Evolutionary conservation across 37 sponge, comb jelly and placozoan genomes (phyloP), one percentile per base, ranked within the genome.

Genomic region (Tethya wilhelma): DNA sequence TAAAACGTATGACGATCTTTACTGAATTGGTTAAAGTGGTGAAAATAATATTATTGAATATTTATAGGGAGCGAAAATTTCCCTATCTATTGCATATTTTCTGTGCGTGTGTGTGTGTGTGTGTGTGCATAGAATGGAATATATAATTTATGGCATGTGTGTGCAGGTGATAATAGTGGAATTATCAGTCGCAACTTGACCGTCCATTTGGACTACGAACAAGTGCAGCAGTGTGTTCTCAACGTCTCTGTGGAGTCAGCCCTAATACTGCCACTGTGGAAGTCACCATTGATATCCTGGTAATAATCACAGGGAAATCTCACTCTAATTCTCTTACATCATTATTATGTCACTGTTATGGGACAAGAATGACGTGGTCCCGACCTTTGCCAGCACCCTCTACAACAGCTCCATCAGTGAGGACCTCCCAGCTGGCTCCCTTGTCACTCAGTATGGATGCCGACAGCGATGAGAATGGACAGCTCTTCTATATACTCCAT

Each of bases 321-420:
- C 9, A 19, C 53, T 19, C 53, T 14, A 49, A 49, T 9, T 9
- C 53, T 49, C 9, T 19, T 1, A 14, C 67, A 63, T 25, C 20
- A 29, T 22, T 63, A 22, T 26, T 9, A 22, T 63, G 8, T 5
- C 62, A 23, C 28, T 30, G 1, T 31, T 53, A 25, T 20, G 78
- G 79, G 86, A 86, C 62, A 56, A 55, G n/a, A 76, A 86, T 72
- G 86, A 86, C 56, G 45, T 53, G 7, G 26, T 20, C 17, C 86
- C 86, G 4, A n/a, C 20, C 14, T 86, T 86, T 28, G 7, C 71
- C 29, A 40, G n/a, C 14, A 59, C 64, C 56, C 38, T 33, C 19
- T 86, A 69, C 73, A 55, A 58, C 45, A 32, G 41, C 28, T 60
- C 45, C 30, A 44, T 86, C 26, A 28, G 64, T 44, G 86, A 86